phyloP scores from a whole-genome alignment of 64 coral and sea anemone genomes.

The Pocillopora damicornis region DNA sequence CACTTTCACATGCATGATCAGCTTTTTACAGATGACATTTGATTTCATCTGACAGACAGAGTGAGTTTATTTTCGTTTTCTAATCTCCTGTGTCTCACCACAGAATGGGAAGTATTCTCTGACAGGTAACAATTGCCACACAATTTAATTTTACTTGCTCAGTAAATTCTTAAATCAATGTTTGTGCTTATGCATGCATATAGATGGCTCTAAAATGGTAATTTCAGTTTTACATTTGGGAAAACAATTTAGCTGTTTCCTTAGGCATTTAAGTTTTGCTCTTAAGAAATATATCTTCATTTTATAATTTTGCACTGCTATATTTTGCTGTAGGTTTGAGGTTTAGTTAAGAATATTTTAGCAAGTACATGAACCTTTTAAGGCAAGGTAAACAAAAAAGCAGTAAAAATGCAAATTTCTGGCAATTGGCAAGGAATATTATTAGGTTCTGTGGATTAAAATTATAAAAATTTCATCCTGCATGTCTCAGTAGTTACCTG shows the following conservation, averaged over 20 bases:
- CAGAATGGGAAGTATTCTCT: not conserved
- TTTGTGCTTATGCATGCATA: not conserved
- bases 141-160: not conserved
- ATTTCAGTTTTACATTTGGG: constrained; percentile 10
- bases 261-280: not conserved
- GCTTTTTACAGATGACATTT: not conserved
- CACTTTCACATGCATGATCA: not conserved
- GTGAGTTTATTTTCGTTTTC: constrained; percentile 1
- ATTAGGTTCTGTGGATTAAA: not conserved
- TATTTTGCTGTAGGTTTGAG: not conserved
- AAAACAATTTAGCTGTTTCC: not conserved
- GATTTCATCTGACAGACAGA: not conserved
- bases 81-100: not conserved
- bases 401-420: not conserved
- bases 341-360: not conserved
- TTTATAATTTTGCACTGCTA: not conserved
- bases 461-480: not conserved
- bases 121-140: constrained; percentile 1
- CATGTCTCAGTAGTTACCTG: too few species aligned
- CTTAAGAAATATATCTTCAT: not conserved
- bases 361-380: not conserved
- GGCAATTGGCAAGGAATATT: not conserved
- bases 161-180: not conserved
- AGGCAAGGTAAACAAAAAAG: not conserved
- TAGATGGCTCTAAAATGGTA: not conserved